A percentile compares a stretch with the other conserved stretches of the same genome.
Evolutionary conservation across 1,140 invertebrate genomes (phyloP).

Genomic region (Achatina immaculata): DNA sequence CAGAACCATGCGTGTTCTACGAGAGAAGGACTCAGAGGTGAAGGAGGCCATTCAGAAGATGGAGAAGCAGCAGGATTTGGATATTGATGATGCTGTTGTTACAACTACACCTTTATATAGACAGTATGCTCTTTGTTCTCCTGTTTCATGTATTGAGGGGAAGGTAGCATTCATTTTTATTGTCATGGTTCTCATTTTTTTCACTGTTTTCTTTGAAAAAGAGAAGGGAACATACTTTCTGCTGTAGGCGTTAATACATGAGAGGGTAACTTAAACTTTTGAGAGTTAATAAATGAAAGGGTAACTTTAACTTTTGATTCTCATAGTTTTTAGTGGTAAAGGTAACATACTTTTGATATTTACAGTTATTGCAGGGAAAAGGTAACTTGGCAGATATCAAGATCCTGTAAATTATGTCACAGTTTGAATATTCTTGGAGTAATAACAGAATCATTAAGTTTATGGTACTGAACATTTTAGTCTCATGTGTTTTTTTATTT

Average conservation of each 20-base stretch:
- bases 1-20: constrained; percentile 84
- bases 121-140: constrained; percentile 80
- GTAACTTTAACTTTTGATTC: no score
- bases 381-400: no score
- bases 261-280: no score
- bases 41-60: constrained; percentile 84
- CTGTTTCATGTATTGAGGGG: background rate
- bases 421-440: background rate
- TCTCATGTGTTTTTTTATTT: background rate
- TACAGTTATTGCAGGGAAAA: no score
- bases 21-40: constrained; percentile 89
- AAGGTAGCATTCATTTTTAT: no score
- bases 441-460: background rate
- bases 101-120: constrained; percentile 96
- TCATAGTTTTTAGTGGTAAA: no score
- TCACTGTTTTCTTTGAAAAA: no score
- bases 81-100: constrained; percentile 96
- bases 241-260: no score
- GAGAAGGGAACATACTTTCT: no score
- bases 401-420: background rate
- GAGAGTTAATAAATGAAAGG: no score
- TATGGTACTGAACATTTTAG: background rate
- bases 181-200: no score
- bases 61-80: constrained; percentile 82
- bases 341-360: no score